A percentile compares a stretch with the other conserved stretches of the same genome.
Evolutionary conservation across 2,113 vertebrate genomes (phyloP).

Genomic region (Bufo bufo): DNA sequence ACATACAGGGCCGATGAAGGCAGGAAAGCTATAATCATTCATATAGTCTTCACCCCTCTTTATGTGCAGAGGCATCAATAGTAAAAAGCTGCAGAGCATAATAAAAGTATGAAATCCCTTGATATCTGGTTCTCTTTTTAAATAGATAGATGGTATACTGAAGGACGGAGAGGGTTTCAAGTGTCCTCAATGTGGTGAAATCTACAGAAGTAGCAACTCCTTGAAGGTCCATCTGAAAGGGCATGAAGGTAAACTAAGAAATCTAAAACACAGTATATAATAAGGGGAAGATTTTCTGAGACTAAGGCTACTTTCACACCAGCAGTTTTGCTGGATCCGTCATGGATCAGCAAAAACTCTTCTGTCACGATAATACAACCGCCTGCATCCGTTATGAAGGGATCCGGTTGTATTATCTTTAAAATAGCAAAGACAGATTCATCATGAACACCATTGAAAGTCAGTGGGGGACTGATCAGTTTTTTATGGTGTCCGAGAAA

Average conservation of each 20-base stretch:
- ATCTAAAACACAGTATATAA: no score
- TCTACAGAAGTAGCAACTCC: slow-evolving; percentile 81
- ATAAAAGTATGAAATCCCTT: neutral
- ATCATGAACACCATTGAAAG: no score
- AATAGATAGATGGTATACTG: slow-evolving; percentile 67
- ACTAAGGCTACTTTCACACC: no score
- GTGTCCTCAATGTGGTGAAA: slow-evolving; percentile 88
- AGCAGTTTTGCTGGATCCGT: no score
- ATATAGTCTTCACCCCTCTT: neutral
- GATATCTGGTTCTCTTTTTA: slow-evolving; percentile 16
- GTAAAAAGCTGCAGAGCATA: neutral
- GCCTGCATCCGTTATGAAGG: no score
- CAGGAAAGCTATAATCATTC: neutral
- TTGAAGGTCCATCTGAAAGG: slow-evolving; percentile 87
- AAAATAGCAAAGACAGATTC: no score
- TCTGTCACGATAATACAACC: no score
- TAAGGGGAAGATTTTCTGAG: no score
- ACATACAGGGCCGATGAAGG: neutral
- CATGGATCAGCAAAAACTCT: no score
- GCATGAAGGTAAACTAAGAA: slow-evolving; percentile 79
- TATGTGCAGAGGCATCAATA: neutral
- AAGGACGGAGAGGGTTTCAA: slow-evolving; percentile 69
- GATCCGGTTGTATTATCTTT: no score
- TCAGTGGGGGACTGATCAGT: no score
- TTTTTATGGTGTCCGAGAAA: no score